A percentile compares a stretch with the other conserved stretches of the same genome.
These are phyloP conservation scores for Eumerus sabulonum DNA, from an alignment of 2,888 invertebrate genomes.

Conservation along the genomic window DNA sequence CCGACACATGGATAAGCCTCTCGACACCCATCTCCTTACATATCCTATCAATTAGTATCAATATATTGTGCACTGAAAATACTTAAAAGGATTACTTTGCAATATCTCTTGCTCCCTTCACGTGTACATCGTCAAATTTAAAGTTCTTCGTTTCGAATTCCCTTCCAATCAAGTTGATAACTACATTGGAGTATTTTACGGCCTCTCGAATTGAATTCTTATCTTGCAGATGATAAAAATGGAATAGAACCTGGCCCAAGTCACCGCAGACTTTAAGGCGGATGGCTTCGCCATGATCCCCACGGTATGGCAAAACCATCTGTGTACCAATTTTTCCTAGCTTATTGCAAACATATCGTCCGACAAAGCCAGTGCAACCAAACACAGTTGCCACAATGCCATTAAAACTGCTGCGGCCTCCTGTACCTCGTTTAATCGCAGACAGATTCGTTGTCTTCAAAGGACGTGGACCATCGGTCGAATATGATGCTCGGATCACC, in stretches of 20 bases:
- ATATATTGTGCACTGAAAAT: not conserved
- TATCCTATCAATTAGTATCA: conserved; percentile 77
- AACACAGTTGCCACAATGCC: conserved; percentile 99
- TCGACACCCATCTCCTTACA: conserved; percentile 90
- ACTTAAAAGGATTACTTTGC: conserved; percentile 82
- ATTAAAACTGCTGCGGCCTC: conserved; percentile 97
- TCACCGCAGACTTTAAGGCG: conserved; percentile 93
- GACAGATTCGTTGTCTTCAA: conserved; percentile 82
- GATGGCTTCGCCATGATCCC: conserved; percentile 89
- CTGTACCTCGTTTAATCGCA: conserved; percentile 89
- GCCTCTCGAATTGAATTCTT: conserved; percentile 91
- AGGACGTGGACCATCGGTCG: conserved; percentile 75
- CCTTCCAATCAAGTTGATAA: conserved; percentile 95
- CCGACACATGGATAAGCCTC: conserved; percentile 94
- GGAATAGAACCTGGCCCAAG: conserved; percentile 95
- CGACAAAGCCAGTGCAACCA: conserved; percentile 94
- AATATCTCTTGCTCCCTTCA: conserved; percentile 89
- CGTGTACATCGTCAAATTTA: conserved; percentile 91
- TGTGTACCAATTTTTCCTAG: conserved; percentile 93
- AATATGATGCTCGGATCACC: conserved; percentile 74
- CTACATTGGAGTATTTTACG: conserved; percentile 97
- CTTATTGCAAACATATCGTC: conserved; percentile 91
- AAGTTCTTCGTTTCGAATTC: conserved; percentile 96
- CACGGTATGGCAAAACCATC: conserved; percentile 94
- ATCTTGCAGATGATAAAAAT: conserved; percentile 90